phyloP scores from a whole-genome alignment of 2,888 invertebrate genomes.

The Drosophila rubida region DNA sequence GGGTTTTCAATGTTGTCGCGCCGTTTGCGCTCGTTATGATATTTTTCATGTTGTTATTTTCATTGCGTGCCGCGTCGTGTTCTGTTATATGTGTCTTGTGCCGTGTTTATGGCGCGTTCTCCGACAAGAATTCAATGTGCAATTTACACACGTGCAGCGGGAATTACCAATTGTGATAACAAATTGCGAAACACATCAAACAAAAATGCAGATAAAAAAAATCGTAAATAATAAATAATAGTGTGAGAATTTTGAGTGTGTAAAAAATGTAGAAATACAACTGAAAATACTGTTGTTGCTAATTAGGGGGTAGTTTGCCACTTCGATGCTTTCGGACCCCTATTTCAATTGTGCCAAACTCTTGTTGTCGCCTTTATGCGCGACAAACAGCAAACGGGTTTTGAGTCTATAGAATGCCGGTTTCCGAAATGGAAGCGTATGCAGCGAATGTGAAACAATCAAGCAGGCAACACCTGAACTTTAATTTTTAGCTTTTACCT shows the following conservation, averaged over 20 bases:
- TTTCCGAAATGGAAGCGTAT: constrained; percentile 42
- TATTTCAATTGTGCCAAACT: constrained; percentile 35
- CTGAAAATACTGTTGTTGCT: constrained; percentile 9
- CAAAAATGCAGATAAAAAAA: background rate
- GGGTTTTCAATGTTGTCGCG: constrained; percentile 72
- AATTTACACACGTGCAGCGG: constrained; percentile 34
- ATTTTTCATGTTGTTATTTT: constrained; percentile 8
- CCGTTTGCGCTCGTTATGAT: constrained; percentile 40
- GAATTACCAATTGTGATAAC: constrained; percentile 11
- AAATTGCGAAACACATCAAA: constrained; percentile 14
- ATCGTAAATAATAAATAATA: constrained; percentile 1
- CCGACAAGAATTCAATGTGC: constrained; percentile 30
- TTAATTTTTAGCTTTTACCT: constrained; percentile 35
- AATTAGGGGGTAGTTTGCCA: constrained; percentile 3
- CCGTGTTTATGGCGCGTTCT: constrained; percentile 55
- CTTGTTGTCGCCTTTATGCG: constrained; percentile 29
- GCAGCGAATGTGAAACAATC: constrained; percentile 57
- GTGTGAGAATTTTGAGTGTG: constrained; percentile 12
- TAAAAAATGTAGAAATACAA: background rate
- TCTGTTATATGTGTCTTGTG: constrained; percentile 21
- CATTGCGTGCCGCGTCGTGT: constrained; percentile 3
- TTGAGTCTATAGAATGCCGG: constrained; percentile 63
- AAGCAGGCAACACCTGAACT: constrained; percentile 41
- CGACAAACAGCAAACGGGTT: constrained; percentile 57
- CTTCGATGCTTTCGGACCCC: constrained; percentile 24